phyloP scores from a whole-genome alignment of 2,888 invertebrate genomes.

The Aleiodes leptofemur region DNA sequence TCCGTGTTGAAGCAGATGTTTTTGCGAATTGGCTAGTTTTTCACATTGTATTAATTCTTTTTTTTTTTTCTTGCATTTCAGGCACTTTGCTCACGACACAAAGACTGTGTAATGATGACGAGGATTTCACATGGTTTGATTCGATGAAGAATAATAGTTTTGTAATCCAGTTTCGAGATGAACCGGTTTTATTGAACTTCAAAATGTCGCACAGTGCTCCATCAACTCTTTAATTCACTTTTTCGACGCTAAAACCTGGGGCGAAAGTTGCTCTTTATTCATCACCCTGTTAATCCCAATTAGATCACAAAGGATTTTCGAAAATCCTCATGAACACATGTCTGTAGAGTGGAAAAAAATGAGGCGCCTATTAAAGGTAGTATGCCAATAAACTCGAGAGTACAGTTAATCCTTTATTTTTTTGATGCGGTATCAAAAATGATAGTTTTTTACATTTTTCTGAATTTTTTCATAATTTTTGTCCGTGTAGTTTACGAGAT shows the following conservation, averaged over 20 bases:
- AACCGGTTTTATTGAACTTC: too few species aligned
- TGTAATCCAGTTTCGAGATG: too few species aligned
- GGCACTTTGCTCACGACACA: too few species aligned
- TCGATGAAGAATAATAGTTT: too few species aligned
- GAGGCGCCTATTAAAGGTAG: too few species aligned
- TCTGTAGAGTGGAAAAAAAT: slow-evolving; percentile 1
- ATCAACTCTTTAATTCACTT: slow-evolving; percentile 5
- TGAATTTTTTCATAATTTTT: too few species aligned
- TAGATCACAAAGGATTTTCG: slow-evolving; percentile 71
- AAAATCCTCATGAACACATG: slow-evolving; percentile 26
- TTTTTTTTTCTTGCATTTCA: slow-evolving; percentile 46
- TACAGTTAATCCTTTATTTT: slow-evolving; percentile 58
- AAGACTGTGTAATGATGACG: too few species aligned
- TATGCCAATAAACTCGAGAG: background rate
- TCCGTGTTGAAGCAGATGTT: slow-evolving; percentile 33
- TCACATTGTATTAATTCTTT: background rate
- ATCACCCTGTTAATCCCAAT: slow-evolving; percentile 73
- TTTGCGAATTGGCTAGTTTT: slow-evolving; percentile 40
- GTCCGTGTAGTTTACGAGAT: too few species aligned
- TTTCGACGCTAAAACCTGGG: background rate
- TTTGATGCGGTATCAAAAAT: slow-evolving; percentile 2
- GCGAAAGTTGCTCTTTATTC: slow-evolving; percentile 72
- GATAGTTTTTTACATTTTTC: too few species aligned
- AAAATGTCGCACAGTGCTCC: background rate
- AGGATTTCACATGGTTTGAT: too few species aligned